phyloP scores from a whole-genome alignment of 2,113 vertebrate species.

The Mustelus asterias region DNA sequence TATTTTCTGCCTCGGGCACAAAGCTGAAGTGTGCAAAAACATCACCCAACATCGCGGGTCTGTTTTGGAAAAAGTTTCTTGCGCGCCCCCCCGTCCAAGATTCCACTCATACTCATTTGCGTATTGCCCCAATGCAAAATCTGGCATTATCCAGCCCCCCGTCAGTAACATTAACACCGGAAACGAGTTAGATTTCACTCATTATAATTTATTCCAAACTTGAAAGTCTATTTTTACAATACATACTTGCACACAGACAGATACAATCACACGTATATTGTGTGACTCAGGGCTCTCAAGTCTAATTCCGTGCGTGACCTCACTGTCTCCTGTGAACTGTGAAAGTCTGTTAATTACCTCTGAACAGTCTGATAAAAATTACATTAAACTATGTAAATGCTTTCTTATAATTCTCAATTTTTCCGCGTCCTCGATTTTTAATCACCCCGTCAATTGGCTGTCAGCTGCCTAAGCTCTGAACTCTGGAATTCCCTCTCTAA shows the following conservation, averaged over 20 bases:
- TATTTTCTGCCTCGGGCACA: neutral
- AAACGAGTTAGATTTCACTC: neutral
- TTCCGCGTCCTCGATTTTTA: neutral
- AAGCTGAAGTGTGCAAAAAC: neutral
- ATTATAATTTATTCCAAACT: neutral
- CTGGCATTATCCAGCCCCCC: neutral
- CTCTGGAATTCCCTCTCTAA: neutral
- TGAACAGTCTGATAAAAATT: slow-evolving; percentile 6
- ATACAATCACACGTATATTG: neutral
- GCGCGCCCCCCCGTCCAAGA: neutral
- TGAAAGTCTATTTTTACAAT: neutral
- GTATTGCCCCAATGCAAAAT: neutral
- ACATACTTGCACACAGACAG: neutral
- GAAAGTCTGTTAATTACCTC: neutral
- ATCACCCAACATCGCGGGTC: too few species aligned
- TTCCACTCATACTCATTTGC: neutral
- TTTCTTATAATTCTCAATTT: neutral
- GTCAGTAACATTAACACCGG: neutral
- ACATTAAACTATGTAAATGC: neutral
- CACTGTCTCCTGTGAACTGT: neutral
- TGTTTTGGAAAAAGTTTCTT: neutral
- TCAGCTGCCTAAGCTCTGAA: neutral
- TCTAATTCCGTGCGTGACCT: neutral
- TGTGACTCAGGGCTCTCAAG: neutral
- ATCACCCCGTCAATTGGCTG: too few species aligned